These are phyloP conservation scores for Epinotia demarniana DNA, from an alignment of 2,888 invertebrate genomes.

Conservation along the genomic window DNA sequence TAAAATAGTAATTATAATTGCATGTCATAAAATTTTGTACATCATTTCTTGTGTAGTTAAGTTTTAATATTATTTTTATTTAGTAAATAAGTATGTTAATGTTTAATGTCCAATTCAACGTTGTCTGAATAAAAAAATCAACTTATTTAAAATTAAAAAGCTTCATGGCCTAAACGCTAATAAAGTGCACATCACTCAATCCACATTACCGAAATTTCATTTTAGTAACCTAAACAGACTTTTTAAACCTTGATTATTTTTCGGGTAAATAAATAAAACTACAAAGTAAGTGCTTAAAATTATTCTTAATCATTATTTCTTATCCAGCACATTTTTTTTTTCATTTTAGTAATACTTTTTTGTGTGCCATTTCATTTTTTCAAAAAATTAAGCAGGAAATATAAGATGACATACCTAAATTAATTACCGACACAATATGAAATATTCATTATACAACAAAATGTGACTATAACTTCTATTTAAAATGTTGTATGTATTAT, in stretches of 20 bases:
- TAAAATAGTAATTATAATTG: too few species aligned
- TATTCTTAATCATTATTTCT: slow-evolving; percentile 71
- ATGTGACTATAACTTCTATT: slow-evolving; percentile 26
- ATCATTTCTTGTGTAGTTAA: too few species aligned
- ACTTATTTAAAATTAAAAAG: too few species aligned
- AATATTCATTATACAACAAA: slow-evolving; percentile 30
- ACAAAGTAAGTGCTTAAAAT: slow-evolving; percentile 67
- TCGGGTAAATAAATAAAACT: slow-evolving; percentile 65
- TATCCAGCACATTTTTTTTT: slow-evolving; percentile 62
- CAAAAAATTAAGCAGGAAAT: slow-evolving; percentile 51
- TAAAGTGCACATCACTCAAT: too few species aligned
- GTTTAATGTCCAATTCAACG: too few species aligned
- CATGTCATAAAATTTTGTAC: too few species aligned
- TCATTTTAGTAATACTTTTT: slow-evolving; percentile 48
- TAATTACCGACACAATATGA: slow-evolving; percentile 24
- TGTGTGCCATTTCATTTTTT: slow-evolving; percentile 55
- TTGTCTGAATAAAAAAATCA: too few species aligned
- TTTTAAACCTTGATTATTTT: neutral
- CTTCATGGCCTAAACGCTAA: too few species aligned
- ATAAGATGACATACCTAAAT: slow-evolving; percentile 48
- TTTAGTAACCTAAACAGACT: too few species aligned
- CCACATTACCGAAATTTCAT: too few species aligned
- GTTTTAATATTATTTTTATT: too few species aligned
- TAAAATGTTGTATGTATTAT: slow-evolving; percentile 15
- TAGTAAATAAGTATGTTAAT: too few species aligned